Percentiles rank a stretch among this genome's conserved stretches.
These are phyloP conservation scores for Antigone vipio DNA, from an alignment of 2,113 vertebrate species.

Conservation along the genomic window DNA sequence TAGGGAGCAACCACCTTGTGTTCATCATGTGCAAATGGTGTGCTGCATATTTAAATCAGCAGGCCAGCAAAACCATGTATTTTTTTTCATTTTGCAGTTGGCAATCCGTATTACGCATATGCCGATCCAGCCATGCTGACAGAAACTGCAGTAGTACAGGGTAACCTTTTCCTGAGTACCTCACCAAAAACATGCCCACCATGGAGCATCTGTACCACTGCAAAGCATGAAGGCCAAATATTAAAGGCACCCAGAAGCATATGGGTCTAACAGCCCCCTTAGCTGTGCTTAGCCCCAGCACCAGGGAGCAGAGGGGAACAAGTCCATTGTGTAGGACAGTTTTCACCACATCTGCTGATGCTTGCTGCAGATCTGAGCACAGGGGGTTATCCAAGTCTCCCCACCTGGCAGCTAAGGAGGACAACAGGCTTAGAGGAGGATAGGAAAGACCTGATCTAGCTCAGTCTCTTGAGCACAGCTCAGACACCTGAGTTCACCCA, in stretches of 20 bases:
- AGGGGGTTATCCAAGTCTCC: not conserved
- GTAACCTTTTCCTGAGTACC: not conserved
- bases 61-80: accelerated
- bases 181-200: not conserved
- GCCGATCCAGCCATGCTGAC: accelerated
- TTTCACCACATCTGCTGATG: not conserved
- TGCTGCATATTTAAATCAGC: not conserved
- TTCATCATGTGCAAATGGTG: not conserved
- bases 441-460: not conserved
- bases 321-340: not conserved
- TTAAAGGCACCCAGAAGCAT: not conserved
- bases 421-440: not conserved
- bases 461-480: not conserved
- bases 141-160: not conserved
- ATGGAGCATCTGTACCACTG: not conserved
- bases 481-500: constrained; percentile 28
- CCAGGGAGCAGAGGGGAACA: not conserved
- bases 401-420: not conserved
- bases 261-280: not conserved
- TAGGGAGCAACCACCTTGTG: not conserved
- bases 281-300: accelerated
- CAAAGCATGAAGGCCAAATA: accelerated
- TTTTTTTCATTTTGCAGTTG: not conserved
- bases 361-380: not conserved
- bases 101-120: not conserved